These are phyloP conservation scores for Cancer borealis DNA, from an alignment of 2,888 invertebrate species.

Conservation along the genomic window DNA sequence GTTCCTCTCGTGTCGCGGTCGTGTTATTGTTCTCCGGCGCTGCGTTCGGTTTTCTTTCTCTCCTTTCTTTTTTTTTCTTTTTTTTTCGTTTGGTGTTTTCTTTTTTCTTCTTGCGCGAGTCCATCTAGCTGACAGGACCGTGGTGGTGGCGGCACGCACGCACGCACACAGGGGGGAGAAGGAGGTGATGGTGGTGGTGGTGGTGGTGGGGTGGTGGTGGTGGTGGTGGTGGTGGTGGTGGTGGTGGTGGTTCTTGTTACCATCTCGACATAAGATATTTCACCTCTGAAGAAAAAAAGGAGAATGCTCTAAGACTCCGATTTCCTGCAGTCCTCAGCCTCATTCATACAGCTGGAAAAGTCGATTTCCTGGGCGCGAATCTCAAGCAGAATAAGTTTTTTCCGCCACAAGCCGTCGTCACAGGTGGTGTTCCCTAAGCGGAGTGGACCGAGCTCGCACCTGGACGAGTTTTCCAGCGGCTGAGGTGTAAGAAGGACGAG, in stretches of 20 bases:
- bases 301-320: background rate
- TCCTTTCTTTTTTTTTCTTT: background rate
- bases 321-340: background rate
- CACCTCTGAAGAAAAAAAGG: background rate
- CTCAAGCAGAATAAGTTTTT: constrained; percentile 25
- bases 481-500: background rate
- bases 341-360: constrained; percentile 26
- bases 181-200: background rate
- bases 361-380: constrained; percentile 22
- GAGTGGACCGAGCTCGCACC: background rate
- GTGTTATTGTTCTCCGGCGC: constrained; percentile 24
- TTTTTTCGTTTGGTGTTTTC: background rate
- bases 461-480: background rate
- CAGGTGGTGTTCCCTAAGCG: constrained; percentile 5
- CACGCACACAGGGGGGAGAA: background rate
- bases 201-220: background rate
- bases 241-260: background rate
- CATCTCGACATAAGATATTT: background rate
- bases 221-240: background rate
- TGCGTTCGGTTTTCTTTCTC: background rate
- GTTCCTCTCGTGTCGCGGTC: constrained; percentile 7
- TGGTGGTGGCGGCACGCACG: constrained; percentile 13
- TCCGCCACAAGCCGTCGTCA: background rate
- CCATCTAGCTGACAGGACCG: constrained; percentile 13
- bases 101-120: constrained; percentile 9